phyloP scores from a whole-genome alignment of 2,113 vertebrate genomes.

The Malurus cyaneus region DNA sequence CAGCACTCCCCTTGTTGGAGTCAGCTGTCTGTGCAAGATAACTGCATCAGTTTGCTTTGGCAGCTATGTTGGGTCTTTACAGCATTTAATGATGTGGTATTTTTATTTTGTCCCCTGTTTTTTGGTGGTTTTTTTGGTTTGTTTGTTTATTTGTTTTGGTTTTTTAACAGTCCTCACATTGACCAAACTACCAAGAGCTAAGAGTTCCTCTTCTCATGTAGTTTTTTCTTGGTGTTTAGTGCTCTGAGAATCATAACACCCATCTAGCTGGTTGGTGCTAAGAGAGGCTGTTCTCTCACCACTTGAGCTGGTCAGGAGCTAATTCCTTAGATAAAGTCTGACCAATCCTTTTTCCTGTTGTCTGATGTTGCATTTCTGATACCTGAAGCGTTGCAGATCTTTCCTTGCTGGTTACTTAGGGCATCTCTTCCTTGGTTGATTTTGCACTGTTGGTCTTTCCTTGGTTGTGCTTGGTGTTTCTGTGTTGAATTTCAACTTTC shows the following conservation, averaged over 20 bases:
- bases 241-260: not conserved
- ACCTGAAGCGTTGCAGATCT: not conserved
- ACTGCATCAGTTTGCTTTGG: not conserved
- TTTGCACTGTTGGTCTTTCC: not conserved
- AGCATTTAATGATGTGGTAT: not conserved
- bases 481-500: not conserved
- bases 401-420: not conserved
- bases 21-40: not conserved
- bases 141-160: no score
- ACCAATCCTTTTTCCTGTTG: not conserved
- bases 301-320: not conserved
- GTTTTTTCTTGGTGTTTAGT: not conserved
- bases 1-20: not conserved
- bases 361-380: not conserved
- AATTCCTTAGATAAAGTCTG: not conserved
- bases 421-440: not conserved
- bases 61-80: not conserved
- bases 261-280: not conserved
- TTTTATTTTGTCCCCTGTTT: not conserved
- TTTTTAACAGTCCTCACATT: not conserved
- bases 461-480: not conserved
- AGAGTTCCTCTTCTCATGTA: not conserved
- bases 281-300: not conserved
- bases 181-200: not conserved
- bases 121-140: no score